A percentile compares a stretch with the other conserved stretches of the same genome.
These are phyloP conservation scores for Polymixis flavicincta DNA, from an alignment of 2,888 invertebrate species.

Conservation along the genomic window DNA sequence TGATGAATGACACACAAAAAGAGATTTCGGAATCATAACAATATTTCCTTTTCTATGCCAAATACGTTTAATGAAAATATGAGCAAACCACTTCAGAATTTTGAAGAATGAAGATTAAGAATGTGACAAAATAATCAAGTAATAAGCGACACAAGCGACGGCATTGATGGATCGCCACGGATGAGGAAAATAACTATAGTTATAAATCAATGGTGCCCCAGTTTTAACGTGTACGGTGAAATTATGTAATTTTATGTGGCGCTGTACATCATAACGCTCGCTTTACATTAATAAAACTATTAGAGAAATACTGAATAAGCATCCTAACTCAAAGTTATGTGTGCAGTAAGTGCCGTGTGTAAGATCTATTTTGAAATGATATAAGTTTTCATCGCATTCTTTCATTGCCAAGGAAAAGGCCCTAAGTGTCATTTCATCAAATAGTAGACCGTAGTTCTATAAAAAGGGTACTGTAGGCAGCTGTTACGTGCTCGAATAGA, in stretches of 20 bases:
- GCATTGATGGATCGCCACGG: conserved; percentile 37
- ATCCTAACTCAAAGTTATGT: conserved; percentile 15
- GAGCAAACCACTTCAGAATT: conserved; percentile 30
- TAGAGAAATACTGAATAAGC: conserved; percentile 11
- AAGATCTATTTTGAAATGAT: conserved; percentile 14
- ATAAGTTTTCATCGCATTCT: conserved; percentile 16
- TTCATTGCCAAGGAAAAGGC: conserved; percentile 35
- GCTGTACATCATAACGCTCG: conserved; percentile 12
- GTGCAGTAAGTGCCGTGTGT: background rate
- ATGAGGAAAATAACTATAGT: conserved; percentile 42
- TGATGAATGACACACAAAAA: too few relatives aligned
- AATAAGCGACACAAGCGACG: conserved; percentile 34
- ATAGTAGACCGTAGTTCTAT: conserved; percentile 50
- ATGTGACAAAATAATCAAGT: conserved; percentile 45
- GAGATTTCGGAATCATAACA: background rate
- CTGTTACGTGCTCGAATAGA: conserved; percentile 61
- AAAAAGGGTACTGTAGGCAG: conserved; percentile 46
- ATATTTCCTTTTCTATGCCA: background rate
- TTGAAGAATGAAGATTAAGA: conserved; percentile 37
- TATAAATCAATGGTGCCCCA: conserved; percentile 32
- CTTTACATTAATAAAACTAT: conserved; percentile 6
- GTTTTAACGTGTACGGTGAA: conserved; percentile 6
- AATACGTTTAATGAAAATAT: conserved; percentile 24
- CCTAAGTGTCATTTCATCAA: conserved; percentile 49
- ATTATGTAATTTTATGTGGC: conserved; percentile 29